Base-by-base conservation (phyloP, 2,888 invertebrate species). In the Athalia rosae region DNA sequence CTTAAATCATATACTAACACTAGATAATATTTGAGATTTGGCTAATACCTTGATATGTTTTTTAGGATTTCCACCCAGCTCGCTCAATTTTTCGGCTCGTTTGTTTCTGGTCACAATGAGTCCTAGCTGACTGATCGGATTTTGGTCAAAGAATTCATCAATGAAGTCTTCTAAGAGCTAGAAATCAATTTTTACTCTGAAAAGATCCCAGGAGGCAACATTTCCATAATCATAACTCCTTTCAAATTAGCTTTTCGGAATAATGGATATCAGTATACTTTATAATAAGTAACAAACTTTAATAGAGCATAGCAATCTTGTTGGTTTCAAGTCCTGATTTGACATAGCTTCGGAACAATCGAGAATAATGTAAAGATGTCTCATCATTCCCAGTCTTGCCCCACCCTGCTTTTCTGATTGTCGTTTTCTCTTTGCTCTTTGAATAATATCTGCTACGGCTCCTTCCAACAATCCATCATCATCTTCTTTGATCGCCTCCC, bases 121-220 rank as follows among this genome's bases (percentile, higher is more conserved):
- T 43, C 99, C 99, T 81, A 99, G 91, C 90, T 99, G 99, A 88
- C 99, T 98, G 76, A 99, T 96, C 8, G 99, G 99, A 91, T 99
- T 99, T 90, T 99, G 98, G 90, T 99, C 99, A 90, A 99, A 99
- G 89, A 97, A 99, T 89, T 99, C 98, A 84, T 98, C 97, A 78
- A 99, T 94, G 90, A 99, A 99, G 81, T 94, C 94, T 90, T 98
- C 97, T 79, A 99, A 89, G 11, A 98, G 91, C 97, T 98, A 89
- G 81, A 93, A 91, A 81, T 81, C 81, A 79, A 81, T 76, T 9
- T 4, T 77, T 59, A 28, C 59, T 28, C 28, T 7, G 61, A 28
- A 78, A 15, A 3, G 9, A 63, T 67, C 4, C 53, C 45, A 8
- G 79, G 13, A 13, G 61, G 15, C 66, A 59, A 11, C 56, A 4